Base-by-base conservation (phyloP, 1,140 invertebrate genomes). In the Bacillus rossius region DNA sequence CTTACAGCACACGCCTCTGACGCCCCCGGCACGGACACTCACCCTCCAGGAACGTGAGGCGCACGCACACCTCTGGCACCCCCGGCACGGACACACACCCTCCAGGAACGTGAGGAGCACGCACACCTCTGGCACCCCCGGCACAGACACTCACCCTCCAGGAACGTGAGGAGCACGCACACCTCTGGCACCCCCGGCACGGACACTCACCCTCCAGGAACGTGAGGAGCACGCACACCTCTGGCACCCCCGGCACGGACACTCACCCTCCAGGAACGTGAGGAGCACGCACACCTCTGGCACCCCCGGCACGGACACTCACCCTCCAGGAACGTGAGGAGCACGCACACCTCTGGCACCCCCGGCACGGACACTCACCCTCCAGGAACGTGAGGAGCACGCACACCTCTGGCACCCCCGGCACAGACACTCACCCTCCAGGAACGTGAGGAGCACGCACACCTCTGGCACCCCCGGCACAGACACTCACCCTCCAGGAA, bases 181-280 rank as follows among this genome's bases (percentile, higher is more conserved):
- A 34, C 29, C 4, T 34, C n/a, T n/a, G n/a, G n/a, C n/a, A 34
- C 29, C 4, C 29, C 4, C 29, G 10, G 29, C 29, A 34, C 4
- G 10, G 10, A 34, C 29, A 34, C 63, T 42, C 73, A 76, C 75
- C 75, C 64, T 69, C 61, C 4, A 80, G 57, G 66, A 74, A 83
- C 16, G 70, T 75, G 65, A 79, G 79, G 63, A 84, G 77, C 3
- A 90, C 85, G 56, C 91, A 76, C 0, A 92, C 74, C 2, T 93
- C 93, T 73, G 96, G 90, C 43, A 85, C 82, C 34, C 83, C 74
- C 13, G 95, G 72, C 13, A 94, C n/a, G n/a, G n/a, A n/a, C n/a
- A n/a, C n/a, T n/a, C n/a, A n/a, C n/a, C n/a, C n/a, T n/a, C n/a
- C n/a, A n/a, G n/a, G n/a, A n/a, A n/a, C n/a, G n/a, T n/a, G n/a